Conservation (phyloP, 2,113 vertebrate species). For the Pygoscelis adeliae region DNA sequence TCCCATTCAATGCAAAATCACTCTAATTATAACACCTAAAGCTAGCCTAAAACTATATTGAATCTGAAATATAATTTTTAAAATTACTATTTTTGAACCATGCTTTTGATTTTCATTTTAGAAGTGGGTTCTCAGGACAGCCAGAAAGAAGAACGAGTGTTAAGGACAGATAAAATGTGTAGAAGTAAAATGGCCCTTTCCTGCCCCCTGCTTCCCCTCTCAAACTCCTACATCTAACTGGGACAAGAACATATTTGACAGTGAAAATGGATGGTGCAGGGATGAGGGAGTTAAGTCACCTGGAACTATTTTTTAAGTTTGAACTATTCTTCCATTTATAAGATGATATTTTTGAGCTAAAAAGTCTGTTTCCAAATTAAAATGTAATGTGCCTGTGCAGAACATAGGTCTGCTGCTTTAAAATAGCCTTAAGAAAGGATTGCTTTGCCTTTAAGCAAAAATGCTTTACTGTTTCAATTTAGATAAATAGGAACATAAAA, state of each 20-base stretch:
- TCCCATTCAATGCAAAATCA: neutral
- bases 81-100: neutral
- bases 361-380: neutral
- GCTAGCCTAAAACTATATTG: neutral
- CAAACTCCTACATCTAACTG: neutral
- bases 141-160: neutral
- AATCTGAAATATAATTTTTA: slow-evolving; percentile 14
- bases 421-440: neutral
- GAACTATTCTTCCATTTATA: neutral
- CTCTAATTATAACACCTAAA: neutral
- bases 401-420: neutral
- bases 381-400: neutral
- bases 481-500: neutral
- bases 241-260: neutral
- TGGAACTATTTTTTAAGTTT: neutral
- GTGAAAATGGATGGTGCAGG: neutral
- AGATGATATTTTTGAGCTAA: neutral
- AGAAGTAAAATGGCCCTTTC: neutral
- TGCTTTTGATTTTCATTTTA: neutral
- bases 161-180: neutral
- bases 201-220: neutral
- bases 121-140: neutral
- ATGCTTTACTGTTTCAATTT: neutral
- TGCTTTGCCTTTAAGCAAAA: neutral
- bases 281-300: neutral